A percentile compares a stretch with the other conserved stretches of the same genome.
These are phyloP conservation scores for Stigmatopora argus DNA, from an alignment of 2,113 vertebrate genomes.

Conservation along the genomic window DNA sequence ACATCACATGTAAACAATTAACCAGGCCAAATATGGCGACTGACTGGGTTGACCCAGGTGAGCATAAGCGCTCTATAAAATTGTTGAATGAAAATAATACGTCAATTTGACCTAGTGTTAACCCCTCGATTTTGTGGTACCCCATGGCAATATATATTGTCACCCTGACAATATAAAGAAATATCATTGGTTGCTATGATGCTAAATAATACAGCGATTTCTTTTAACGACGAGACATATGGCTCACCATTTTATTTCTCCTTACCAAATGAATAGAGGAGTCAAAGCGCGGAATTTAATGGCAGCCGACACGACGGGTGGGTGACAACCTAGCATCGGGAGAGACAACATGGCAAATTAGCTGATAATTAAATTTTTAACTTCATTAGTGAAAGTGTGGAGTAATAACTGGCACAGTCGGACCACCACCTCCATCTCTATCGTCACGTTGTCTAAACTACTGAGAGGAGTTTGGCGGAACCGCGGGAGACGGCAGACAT, in stretches of 20 bases:
- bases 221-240: background rate
- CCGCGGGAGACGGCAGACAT: background rate
- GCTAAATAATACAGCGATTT: background rate
- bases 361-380: slow-evolving; percentile 82
- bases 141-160: no score
- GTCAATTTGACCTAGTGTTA: no score
- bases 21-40: no score
- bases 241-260: background rate
- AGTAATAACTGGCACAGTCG: slow-evolving; percentile 71
- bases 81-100: no score
- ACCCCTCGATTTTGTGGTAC: background rate
- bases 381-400: slow-evolving; percentile 78
- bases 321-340: slow-evolving; percentile 60
- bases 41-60: no score
- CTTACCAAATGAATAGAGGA: slow-evolving; percentile 58
- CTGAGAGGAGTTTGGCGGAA: background rate
- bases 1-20: no score
- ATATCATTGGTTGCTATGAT: background rate
- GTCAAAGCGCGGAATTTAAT: slow-evolving; percentile 69
- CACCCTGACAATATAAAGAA: no score
- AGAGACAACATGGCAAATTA: slow-evolving; percentile 79
- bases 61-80: no score
- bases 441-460: slow-evolving; percentile 49
- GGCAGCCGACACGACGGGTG: slow-evolving; percentile 66
- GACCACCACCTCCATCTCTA: slow-evolving; percentile 84